Evolutionary conservation across 2,797 vertebrate species (phyloP), one percentile per base, ranked within the genome.

Genomic region (Tachyglossus aculeatus): DNA sequence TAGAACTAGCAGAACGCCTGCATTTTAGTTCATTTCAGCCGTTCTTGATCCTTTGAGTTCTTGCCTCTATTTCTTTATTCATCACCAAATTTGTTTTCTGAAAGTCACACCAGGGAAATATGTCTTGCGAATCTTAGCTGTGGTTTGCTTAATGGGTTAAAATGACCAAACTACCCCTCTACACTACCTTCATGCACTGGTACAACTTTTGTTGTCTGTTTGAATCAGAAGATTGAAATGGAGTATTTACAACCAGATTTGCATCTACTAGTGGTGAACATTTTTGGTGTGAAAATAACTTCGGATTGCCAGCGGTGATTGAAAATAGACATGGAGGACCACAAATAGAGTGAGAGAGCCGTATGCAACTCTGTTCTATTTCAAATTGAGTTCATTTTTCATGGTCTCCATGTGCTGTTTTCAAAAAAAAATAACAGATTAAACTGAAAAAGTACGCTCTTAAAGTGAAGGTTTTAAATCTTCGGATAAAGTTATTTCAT

Each of bases 401-500:
- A 15, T n/a, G n/a, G 40, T 69, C 12, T n/a, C 15, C 48, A 24
- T 39, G 44, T 41, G 40, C 59, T 63, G 21, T n/a, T 67, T 52
- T 34, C 6, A 45, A 50, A 41, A 21, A 43, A 52, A 27, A 22
- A 15, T 3, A 29, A 47, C 31, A 21, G 25, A 36, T 22, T 22
- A 15, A 43, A 24, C 11, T 22, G 33, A 44, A 58, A 24, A 6
- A 40, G 41, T 15, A 8, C 48, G n/a, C 32, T 40, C 44, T 0
- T 13, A 25, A 45, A 47, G 27, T 10, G 5, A 47, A 27, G 18
- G 32, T 68, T 51, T 61, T 41, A 15, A 2, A 5, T 27, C 22
- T 44, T 33, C 16, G 27, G 39, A 11, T 57, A 39, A 55, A 66
- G 47, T 55, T 22, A 50, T 71, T 70, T 70, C 37, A 52, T 11